These are phyloP conservation scores for Zaprionus vittiger DNA, from an alignment of 1,140 invertebrate genomes.

Conservation along the genomic window DNA sequence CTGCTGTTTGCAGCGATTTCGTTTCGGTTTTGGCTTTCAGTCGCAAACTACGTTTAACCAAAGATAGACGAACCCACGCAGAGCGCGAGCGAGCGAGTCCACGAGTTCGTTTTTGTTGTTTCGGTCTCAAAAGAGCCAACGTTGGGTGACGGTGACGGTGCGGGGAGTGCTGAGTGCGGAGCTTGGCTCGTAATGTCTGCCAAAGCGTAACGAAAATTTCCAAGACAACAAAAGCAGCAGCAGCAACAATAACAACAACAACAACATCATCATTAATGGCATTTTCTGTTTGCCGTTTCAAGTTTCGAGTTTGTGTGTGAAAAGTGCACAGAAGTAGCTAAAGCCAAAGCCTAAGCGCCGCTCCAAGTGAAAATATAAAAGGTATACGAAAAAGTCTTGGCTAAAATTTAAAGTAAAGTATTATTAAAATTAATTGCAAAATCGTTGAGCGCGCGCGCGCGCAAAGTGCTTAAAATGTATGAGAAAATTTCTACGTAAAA, in stretches of 20 bases:
- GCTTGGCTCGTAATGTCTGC: constrained; percentile 79
- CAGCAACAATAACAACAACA: constrained; percentile 33
- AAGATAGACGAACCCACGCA: constrained; percentile 62
- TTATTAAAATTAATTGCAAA: constrained; percentile 39
- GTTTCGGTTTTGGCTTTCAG: constrained; percentile 52
- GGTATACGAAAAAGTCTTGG: constrained; percentile 52
- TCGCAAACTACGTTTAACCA: constrained; percentile 75
- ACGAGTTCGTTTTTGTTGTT: constrained; percentile 41
- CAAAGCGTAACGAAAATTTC: constrained; percentile 80
- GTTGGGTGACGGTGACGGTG: not conserved
- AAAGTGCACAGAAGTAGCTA: constrained; percentile 68
- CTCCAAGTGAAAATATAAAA: constrained; percentile 67
- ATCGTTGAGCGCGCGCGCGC: constrained; percentile 7
- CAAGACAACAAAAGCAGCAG: constrained; percentile 41
- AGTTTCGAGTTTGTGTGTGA: constrained; percentile 75
- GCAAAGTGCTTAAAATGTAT: constrained; percentile 31
- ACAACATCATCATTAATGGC: constrained; percentile 66
- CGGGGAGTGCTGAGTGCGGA: constrained; percentile 48
- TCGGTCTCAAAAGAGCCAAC: constrained; percentile 39
- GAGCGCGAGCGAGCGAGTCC: constrained; percentile 9
- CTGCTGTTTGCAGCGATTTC: constrained; percentile 29
- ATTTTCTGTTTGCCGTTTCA: constrained; percentile 71
- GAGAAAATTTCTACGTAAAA: constrained; percentile 48
- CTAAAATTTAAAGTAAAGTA: constrained; percentile 25
- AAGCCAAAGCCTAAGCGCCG: constrained; percentile 7